These are phyloP conservation scores for Anabas testudineus DNA, from an alignment of 2,797 vertebrate genomes.

Conservation along the genomic window DNA sequence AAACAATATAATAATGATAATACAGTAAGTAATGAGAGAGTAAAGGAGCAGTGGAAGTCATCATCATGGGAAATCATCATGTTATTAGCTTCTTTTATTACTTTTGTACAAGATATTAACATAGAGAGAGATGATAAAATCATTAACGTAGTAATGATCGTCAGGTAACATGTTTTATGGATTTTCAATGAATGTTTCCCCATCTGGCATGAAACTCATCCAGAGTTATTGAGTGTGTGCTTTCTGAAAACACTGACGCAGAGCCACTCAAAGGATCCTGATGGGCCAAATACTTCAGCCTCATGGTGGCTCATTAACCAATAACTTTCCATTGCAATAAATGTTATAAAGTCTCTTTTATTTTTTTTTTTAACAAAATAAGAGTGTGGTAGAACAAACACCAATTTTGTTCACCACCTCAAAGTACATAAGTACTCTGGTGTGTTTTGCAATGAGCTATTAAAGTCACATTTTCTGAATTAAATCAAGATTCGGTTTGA, in stretches of 20 bases:
- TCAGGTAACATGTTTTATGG: conserved; percentile 73
- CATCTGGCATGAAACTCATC: conserved; percentile 40
- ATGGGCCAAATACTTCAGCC: conserved; percentile 6
- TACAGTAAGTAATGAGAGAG: conserved; percentile 77
- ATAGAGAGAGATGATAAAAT: conserved; percentile 67
- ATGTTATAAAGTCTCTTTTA: conserved; percentile 12
- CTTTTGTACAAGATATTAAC: conserved; percentile 70
- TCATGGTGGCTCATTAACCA: conserved; percentile 31
- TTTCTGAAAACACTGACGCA: conserved; percentile 31
- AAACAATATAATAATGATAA: conserved; percentile 68
- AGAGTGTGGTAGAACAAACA: neutral
- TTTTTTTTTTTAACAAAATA: neutral
- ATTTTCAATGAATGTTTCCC: conserved; percentile 71
- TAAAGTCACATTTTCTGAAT: neutral
- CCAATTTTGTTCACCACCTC: neutral
- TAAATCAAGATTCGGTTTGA: neutral
- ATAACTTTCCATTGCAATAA: conserved; percentile 16
- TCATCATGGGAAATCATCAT: conserved; percentile 75
- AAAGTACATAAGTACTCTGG: neutral
- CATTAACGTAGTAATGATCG: conserved; percentile 70
- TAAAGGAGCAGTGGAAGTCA: conserved; percentile 58
- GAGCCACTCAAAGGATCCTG: conserved; percentile 6
- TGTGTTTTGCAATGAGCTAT: neutral
- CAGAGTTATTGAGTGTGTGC: conserved; percentile 45
- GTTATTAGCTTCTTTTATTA: conserved; percentile 77